Evolutionary conservation across 2,797 vertebrate genomes (phyloP), one percentile per base, ranked within the genome.

Genomic region (Australoheros facetus): DNA sequence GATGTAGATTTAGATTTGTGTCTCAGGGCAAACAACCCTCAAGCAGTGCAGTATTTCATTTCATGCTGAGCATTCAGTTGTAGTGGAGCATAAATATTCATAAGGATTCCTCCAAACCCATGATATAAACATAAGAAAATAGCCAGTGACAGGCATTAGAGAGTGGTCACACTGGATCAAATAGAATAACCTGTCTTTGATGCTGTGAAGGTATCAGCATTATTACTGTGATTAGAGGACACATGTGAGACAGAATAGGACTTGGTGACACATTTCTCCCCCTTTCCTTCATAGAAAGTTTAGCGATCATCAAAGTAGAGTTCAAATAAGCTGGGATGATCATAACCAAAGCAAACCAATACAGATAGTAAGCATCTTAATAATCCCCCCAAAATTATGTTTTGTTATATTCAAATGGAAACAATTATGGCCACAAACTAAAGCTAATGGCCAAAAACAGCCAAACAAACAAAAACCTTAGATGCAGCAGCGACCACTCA

Each of bases 71-170:
- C 81, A 86, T 91, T 91, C 86, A 91, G 85, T 90, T 86, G 85
- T 84, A 90, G 70, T 58, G 70, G 70, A 37, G 23, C 89, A 93
- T 95, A 91, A 90, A 95, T 94, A 95, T 95, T 91, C 91, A 95
- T 92, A 92, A 92, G 75, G 75, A 87, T 85, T 88, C 76, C 77
- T 88, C 78, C 85, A 74, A 92, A 92, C 76, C 75, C 82, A 78
- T 92, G 89, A 93, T 93, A 94, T 92, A 94, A 95, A 95, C 94
- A 94, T 88, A 90, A 87, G 87, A 92, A 91, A 92, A 93, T 92
- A 89, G 76, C 85, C 85, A 87, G 87, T 91, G 94, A 94, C 92
- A 92, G 87, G 90, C 90, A 91, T 90, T 93, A 90, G 86, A 90
- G 87, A 81, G 76, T 81, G 89, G 90, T 90, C 92, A 92, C 86